Conservation (phyloP, 2,888 invertebrate species). For the Eupeodes latifasciatus region DNA sequence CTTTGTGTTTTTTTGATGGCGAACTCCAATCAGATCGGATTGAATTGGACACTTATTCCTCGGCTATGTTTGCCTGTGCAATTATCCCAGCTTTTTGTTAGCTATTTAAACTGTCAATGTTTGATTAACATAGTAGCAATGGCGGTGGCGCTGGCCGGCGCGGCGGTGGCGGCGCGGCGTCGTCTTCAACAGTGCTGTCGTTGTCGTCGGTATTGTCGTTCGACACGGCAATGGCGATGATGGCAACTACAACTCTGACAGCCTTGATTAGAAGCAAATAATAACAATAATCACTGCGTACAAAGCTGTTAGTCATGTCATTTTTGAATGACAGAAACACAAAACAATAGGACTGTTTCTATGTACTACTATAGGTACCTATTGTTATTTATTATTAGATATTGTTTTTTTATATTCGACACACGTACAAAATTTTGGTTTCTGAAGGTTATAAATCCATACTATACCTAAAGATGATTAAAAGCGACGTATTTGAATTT, state of each 20-base stretch:
- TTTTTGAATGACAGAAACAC: slow-evolving; percentile 45
- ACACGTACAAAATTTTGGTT: slow-evolving; percentile 69
- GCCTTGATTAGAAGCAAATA: slow-evolving; percentile 68
- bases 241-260: slow-evolving; percentile 41
- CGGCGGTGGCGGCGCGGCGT: neutral
- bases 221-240: slow-evolving; percentile 17
- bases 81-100: slow-evolving; percentile 41
- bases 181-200: slow-evolving; percentile 37
- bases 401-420: slow-evolving; percentile 48
- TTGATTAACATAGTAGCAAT: slow-evolving; percentile 57
- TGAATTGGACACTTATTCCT: neutral
- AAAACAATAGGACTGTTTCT: slow-evolving; percentile 54
- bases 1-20: slow-evolving; percentile 21
- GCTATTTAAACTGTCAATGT: slow-evolving; percentile 60
- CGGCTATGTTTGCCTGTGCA: slow-evolving; percentile 7
- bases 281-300: slow-evolving; percentile 55
- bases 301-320: slow-evolving; percentile 64
- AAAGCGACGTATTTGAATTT: slow-evolving; percentile 47
- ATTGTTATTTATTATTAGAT: neutral
- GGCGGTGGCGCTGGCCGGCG: neutral
- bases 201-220: neutral
- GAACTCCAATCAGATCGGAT: too few relatives aligned
- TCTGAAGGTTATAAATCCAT: slow-evolving; percentile 54
- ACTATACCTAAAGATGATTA: slow-evolving; percentile 54
- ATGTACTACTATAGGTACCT: neutral